Percentiles rank a stretch among this genome's conserved stretches.
phyloP scores from a whole-genome alignment of 2,113 vertebrate species.

The Psophia crepitans region DNA sequence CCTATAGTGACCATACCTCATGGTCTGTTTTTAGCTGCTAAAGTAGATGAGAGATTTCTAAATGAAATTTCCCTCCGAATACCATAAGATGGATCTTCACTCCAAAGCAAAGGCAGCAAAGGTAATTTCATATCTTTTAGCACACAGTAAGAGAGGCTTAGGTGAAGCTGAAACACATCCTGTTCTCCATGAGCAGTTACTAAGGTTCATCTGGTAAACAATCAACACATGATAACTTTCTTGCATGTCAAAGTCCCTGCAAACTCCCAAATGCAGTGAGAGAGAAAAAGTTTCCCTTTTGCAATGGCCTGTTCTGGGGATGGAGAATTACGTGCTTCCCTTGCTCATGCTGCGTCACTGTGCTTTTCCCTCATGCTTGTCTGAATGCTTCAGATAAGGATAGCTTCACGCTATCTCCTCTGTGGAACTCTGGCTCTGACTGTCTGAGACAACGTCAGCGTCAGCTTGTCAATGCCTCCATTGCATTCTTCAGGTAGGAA shows the following conservation, averaged over 20 bases:
- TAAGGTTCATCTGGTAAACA: background rate
- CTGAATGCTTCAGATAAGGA: background rate
- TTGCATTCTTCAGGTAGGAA: background rate
- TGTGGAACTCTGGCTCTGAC: background rate
- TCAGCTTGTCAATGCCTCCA: background rate
- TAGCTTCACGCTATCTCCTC: background rate
- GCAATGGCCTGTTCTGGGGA: background rate
- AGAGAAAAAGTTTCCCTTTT: background rate
- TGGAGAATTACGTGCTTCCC: background rate
- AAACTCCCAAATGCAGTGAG: background rate
- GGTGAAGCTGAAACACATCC: background rate
- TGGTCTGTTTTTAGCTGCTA: background rate
- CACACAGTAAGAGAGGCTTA: background rate
- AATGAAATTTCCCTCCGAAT: background rate
- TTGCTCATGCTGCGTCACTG: background rate
- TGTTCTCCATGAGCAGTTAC: background rate
- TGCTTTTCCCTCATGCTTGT: background rate
- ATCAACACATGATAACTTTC: background rate
- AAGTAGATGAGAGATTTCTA: background rate
- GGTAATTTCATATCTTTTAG: background rate
- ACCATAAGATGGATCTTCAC: background rate
- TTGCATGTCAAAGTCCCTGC: background rate
- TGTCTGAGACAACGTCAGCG: background rate
- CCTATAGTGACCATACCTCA: background rate
- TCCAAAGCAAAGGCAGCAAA: background rate